phyloP scores from a whole-genome alignment of 2,113 vertebrate genomes.

The Dasyprocta punctata region DNA sequence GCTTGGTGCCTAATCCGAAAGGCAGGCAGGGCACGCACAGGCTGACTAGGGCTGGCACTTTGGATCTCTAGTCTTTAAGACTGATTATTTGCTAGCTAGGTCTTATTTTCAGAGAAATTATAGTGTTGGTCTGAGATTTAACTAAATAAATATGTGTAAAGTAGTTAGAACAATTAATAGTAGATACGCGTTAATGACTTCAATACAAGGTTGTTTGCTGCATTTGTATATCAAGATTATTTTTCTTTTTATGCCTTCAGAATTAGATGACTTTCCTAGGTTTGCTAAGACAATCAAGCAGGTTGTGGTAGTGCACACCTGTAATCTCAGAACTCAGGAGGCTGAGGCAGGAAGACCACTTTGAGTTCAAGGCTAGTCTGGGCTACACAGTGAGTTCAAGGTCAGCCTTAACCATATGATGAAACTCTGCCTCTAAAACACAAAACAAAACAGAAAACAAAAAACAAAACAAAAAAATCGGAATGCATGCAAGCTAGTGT shows the following conservation, averaged over 20 bases:
- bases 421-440: no score
- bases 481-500: neutral
- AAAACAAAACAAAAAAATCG: neutral
- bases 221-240: neutral
- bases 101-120: neutral
- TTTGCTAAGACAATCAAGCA: neutral
- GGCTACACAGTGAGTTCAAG: no score
- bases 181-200: neutral
- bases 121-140: neutral
- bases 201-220: rapidly evolving
- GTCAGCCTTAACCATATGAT: no score
- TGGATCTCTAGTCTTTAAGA: neutral
- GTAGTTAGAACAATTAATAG: neutral
- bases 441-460: no score
- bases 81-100: neutral
- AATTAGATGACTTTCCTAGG: neutral
- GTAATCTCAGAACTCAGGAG: no score
- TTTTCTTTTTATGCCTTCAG: neutral
- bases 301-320: no score
- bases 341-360: no score
- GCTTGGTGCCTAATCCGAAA: neutral
- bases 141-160: neutral
- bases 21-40: neutral
- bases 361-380: no score
- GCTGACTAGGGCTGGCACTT: neutral